phyloP scores from a whole-genome alignment of 2,797 vertebrate species.

The Novumbra hubbsi region DNA sequence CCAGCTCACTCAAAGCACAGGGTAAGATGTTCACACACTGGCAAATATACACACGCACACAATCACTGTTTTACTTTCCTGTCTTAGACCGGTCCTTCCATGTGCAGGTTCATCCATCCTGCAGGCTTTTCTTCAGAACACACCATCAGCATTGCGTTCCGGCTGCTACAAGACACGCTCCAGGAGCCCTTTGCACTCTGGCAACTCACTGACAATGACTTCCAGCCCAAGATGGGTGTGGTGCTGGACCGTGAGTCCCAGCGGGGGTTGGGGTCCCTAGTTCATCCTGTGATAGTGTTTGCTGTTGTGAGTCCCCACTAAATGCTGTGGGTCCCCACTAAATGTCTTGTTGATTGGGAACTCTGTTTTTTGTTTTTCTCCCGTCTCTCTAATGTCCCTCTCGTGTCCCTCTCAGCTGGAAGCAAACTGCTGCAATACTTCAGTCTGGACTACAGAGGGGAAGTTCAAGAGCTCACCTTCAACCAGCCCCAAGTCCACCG shows the following conservation, averaged over 20 bases:
- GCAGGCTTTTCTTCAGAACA: conserved; percentile 81
- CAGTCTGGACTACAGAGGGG: conserved; percentile 85
- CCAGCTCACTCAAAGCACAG: conserved; percentile 86
- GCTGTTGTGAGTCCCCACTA: neutral
- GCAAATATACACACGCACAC: neutral
- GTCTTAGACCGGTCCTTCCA: too few relatives aligned
- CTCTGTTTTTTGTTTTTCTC: neutral
- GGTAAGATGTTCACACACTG: conserved; percentile 64
- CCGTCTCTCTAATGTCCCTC: conserved; percentile 5
- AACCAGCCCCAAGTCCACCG: conserved; percentile 85
- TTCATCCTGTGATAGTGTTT: neutral
- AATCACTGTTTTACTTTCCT: neutral
- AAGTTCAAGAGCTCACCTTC: conserved; percentile 87
- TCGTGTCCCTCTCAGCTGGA: conserved; percentile 66
- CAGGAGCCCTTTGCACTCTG: conserved; percentile 87
- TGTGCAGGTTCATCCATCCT: conserved; percentile 75
- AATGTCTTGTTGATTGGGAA: too few relatives aligned
- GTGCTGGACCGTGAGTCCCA: conserved; percentile 85
- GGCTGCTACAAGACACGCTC: conserved; percentile 82
- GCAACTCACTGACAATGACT: conserved; percentile 88
- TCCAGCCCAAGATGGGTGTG: conserved; percentile 88
- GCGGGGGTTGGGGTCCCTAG: neutral
- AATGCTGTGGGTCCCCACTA: neutral
- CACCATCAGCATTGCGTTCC: conserved; percentile 82
- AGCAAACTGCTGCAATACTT: conserved; percentile 88